Evolutionary conservation across 2,888 invertebrate genomes (phyloP).

Genomic region (Idaea straminata): DNA sequence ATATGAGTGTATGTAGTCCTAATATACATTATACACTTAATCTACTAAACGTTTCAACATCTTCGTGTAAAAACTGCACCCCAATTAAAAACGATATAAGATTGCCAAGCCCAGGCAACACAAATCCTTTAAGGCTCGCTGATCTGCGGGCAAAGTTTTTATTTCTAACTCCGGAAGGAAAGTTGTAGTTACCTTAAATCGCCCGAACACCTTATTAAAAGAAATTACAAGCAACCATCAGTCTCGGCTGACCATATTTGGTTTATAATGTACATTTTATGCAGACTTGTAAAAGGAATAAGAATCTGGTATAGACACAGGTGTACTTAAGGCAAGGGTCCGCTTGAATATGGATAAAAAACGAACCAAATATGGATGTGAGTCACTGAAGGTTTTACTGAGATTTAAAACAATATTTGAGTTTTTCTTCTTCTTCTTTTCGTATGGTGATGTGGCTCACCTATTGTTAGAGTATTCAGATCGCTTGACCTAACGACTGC

Average conservation of each 20-base stretch:
- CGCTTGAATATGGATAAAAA: neutral
- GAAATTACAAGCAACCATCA: constrained; percentile 67
- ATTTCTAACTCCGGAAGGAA: constrained; percentile 70
- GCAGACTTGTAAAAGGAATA: constrained; percentile 54
- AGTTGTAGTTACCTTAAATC: constrained; percentile 66
- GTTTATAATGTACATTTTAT: constrained; percentile 62
- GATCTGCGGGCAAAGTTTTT: constrained; percentile 43
- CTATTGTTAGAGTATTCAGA: no score
- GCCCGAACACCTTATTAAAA: constrained; percentile 61
- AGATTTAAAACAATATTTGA: neutral
- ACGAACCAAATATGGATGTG: neutral
- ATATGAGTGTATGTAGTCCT: no score
- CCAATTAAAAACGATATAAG: neutral
- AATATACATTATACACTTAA: neutral
- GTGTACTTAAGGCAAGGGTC: constrained; percentile 37
- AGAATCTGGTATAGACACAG: constrained; percentile 54
- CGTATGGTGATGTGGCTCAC: no score
- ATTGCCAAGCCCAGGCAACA: neutral
- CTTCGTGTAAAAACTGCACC: neutral
- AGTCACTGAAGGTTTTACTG: neutral
- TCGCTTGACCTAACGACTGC: no score
- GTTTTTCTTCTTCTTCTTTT: no score
- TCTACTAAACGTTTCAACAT: neutral
- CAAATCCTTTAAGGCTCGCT: neutral
- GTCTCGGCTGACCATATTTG: constrained; percentile 58